A percentile compares a stretch with the other conserved stretches of the same genome.
These are phyloP conservation scores for Propithecus perrieri DNA, from an alignment of 2,797 vertebrate species.

Conservation along the genomic window DNA sequence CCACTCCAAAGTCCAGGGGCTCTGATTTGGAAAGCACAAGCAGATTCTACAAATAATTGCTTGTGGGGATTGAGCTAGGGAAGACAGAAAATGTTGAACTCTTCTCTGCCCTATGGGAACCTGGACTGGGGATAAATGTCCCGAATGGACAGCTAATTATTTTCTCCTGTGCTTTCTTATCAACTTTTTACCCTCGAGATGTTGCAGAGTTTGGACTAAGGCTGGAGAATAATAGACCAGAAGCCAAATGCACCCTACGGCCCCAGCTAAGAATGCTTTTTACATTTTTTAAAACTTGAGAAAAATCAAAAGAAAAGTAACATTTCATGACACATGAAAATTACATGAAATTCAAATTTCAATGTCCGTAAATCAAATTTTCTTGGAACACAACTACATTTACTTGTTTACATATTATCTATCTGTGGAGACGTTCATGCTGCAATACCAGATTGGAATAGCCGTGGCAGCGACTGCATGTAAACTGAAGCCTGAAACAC, in stretches of 20 bases:
- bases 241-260: no score
- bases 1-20: not conserved
- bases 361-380: not conserved
- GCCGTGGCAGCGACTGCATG: not conserved
- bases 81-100: not conserved
- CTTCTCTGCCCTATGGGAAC: not conserved
- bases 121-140: not conserved
- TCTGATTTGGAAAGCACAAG: no score
- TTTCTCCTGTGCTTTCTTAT: not conserved
- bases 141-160: not conserved
- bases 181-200: not conserved
- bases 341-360: not conserved
- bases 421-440: accelerated
- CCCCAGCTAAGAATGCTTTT: not conserved
- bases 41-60: not conserved
- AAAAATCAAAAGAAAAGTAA: not conserved
- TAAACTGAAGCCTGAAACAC: not conserved
- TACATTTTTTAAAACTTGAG: not conserved
- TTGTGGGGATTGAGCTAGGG: not conserved
- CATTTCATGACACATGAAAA: not conserved
- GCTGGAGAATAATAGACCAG: not conserved
- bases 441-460: not conserved
- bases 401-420: not conserved
- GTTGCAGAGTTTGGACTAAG: not conserved
- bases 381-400: not conserved